Conservation (phyloP, 1,140 invertebrate genomes). For the Drosophila athabasca region DNA sequence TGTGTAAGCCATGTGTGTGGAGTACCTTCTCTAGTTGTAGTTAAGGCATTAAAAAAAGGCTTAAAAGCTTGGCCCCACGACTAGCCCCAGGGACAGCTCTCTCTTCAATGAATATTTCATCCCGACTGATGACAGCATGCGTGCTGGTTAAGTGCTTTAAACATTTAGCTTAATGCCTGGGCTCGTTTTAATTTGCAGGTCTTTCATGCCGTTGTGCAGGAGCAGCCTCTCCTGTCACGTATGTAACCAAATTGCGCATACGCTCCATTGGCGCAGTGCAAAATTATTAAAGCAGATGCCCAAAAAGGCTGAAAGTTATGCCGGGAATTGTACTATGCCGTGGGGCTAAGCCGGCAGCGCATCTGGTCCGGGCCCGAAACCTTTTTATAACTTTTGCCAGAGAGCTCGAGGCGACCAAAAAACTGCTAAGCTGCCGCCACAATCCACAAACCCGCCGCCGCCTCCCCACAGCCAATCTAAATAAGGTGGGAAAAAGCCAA, state of each 20-base stretch:
- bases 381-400: slow-evolving; percentile 77
- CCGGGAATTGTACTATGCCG: slow-evolving; percentile 11
- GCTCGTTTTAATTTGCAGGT: slow-evolving; percentile 64
- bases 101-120: slow-evolving; percentile 67
- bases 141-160: slow-evolving; percentile 74
- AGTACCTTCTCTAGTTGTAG: slow-evolving; percentile 66
- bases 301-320: slow-evolving; percentile 27
- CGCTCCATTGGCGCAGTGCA: slow-evolving; percentile 45
- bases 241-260: slow-evolving; percentile 76
- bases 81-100: slow-evolving; percentile 17
- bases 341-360: slow-evolving; percentile 44
- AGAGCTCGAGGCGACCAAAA: slow-evolving; percentile 18
- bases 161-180: slow-evolving; percentile 69
- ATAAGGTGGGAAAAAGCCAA: slow-evolving; percentile 60
- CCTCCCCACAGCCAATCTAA: slow-evolving; percentile 43
- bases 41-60: slow-evolving; percentile 71
- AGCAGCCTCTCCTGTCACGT: slow-evolving; percentile 43
- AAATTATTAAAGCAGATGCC: slow-evolving; percentile 60
- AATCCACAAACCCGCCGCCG: slow-evolving; percentile 6
- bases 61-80: slow-evolving; percentile 60
- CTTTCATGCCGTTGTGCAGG: not conserved
- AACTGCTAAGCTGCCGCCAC: slow-evolving; percentile 54
- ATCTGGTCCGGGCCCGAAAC: slow-evolving; percentile 63
- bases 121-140: slow-evolving; percentile 41
- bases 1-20: slow-evolving; percentile 27